Percentiles rank a stretch among this genome's conserved stretches.
Evolutionary conservation across 2,797 vertebrate genomes (phyloP).

Genomic region (Pantherophis vulpinus): DNA sequence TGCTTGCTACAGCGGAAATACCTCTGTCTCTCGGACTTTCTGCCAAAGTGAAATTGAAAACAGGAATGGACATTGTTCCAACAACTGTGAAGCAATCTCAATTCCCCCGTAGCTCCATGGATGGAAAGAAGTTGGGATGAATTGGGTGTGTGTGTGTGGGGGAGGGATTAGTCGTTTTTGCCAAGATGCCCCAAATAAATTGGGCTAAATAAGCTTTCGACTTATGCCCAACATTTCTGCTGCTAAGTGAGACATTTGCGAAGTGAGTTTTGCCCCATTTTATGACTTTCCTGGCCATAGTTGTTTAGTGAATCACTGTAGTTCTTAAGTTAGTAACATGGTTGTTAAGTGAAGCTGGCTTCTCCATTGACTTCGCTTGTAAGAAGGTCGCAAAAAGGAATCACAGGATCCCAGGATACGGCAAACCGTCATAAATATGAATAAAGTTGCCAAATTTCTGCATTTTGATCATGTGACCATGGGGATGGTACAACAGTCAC

Average conservation of each 20-base stretch:
- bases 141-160: not conserved
- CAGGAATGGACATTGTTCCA: not conserved
- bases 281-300: not conserved
- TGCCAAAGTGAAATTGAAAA: not conserved
- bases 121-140: not conserved
- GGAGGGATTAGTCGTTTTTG: fast-evolving
- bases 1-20: not conserved
- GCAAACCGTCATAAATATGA: not conserved
- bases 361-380: not conserved
- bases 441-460: not conserved
- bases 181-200: not conserved
- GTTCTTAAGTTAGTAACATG: not conserved
- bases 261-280: not conserved
- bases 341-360: not conserved
- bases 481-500: not conserved
- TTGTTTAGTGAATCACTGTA: not conserved
- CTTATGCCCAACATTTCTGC: not conserved
- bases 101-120: no score
- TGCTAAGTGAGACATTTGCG: not conserved
- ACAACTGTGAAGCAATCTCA: not conserved
- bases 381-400: no score
- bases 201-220: not conserved
- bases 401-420: not conserved
- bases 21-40: not conserved
- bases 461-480: not conserved